phyloP scores from a whole-genome alignment of 2,888 invertebrate species.

The Amphiduros pacificus region DNA sequence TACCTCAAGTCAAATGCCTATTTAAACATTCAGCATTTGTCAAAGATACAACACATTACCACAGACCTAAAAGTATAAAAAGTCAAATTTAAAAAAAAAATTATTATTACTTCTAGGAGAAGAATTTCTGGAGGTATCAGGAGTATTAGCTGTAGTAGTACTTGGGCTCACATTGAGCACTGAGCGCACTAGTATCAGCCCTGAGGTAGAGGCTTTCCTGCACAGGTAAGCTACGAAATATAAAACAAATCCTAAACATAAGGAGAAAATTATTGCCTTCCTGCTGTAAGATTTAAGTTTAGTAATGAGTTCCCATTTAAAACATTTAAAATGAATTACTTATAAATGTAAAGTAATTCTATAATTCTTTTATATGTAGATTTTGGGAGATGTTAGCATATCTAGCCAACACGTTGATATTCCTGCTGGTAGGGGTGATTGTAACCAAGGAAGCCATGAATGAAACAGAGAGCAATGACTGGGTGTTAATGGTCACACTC shows the following conservation, averaged over 20 bases:
- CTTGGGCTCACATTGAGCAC: conserved; percentile 59
- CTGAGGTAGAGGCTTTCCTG: conserved; percentile 59
- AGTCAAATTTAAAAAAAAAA: too few species aligned
- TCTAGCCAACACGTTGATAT: conserved; percentile 66
- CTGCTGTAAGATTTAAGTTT: too few species aligned
- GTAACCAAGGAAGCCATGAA: conserved; percentile 65
- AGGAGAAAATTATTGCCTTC: too few species aligned
- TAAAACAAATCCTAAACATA: too few species aligned
- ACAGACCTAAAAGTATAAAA: too few species aligned
- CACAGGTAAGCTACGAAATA: conserved; percentile 50
- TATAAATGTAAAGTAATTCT: too few species aligned
- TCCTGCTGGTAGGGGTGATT: conserved; percentile 68
- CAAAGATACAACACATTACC: too few species aligned
- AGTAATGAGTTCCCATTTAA: too few species aligned
- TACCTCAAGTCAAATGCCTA: too few species aligned
- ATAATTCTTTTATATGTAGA: conserved; percentile 33
- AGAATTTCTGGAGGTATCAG: conserved; percentile 53
- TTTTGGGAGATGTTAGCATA: conserved; percentile 63
- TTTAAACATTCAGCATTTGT: too few species aligned
- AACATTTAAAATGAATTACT: too few species aligned
- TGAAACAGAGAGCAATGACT: conserved; percentile 61
- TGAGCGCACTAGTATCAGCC: conserved; percentile 59
- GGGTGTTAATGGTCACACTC: conserved; percentile 63
- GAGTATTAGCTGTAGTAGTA: conserved; percentile 61
- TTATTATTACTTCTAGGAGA: conserved; percentile 37